Conservation (phyloP, 2,113 vertebrate species). For the Perca schrenkii region DNA sequence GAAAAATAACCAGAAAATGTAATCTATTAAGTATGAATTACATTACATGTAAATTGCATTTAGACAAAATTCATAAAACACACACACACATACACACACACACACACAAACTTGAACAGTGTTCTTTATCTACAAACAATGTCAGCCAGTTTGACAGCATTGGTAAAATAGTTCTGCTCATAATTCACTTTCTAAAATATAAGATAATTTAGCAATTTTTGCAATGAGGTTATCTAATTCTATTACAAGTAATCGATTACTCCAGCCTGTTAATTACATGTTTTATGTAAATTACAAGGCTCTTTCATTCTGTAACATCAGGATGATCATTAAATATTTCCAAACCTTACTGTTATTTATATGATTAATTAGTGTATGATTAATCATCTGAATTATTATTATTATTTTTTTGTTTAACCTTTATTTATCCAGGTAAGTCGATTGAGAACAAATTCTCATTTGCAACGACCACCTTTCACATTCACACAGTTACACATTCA, state of each 20-base stretch:
- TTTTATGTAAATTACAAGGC: background rate
- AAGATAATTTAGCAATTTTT: background rate
- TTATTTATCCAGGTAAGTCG: no score
- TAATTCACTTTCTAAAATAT: background rate
- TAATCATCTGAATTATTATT: background rate
- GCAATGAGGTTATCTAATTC: background rate
- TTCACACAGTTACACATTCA: no score
- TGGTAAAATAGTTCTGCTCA: background rate
- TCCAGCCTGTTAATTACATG: background rate
- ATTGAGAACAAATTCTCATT: no score
- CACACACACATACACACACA: no score
- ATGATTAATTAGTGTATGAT: background rate
- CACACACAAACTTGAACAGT: background rate
- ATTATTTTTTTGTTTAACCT: no score
- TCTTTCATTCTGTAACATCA: background rate
- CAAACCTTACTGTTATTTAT: background rate
- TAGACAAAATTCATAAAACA: background rate
- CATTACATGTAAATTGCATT: background rate
- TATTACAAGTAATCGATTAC: slow-evolving; percentile 1
- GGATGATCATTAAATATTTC: background rate
- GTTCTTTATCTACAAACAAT: slow-evolving; percentile 5
- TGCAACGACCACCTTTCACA: no score
- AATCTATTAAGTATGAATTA: background rate
- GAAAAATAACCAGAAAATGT: background rate
- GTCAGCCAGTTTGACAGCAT: background rate